Evolutionary conservation across 2,797 vertebrate species (phyloP).

Genomic region (Chloroceryle amazona): DNA sequence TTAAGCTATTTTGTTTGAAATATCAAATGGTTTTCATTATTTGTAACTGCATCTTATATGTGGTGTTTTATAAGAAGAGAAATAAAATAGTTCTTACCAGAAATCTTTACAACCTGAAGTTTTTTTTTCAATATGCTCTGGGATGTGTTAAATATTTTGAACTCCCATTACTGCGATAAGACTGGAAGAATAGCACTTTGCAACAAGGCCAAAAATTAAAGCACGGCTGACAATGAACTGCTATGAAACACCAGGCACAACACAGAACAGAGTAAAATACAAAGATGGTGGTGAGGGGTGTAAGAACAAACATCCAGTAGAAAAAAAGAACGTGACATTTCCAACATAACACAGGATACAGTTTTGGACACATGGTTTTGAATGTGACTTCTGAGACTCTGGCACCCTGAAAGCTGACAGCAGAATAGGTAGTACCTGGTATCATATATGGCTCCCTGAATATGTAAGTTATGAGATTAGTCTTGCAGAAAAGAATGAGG

Average conservation of each 20-base stretch:
- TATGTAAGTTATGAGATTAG: neutral
- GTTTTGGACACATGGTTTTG: neutral
- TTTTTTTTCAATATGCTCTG: neutral
- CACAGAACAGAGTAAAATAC: neutral
- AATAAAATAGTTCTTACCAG: constrained; percentile 5
- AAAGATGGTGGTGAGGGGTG: neutral
- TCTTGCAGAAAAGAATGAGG: neutral
- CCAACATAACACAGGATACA: neutral
- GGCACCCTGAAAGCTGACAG: neutral
- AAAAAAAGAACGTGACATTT: neutral
- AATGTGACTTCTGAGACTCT: neutral
- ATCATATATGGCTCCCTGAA: neutral
- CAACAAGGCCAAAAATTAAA: neutral
- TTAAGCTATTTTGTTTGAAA: constrained; percentile 21
- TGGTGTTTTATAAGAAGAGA: neutral
- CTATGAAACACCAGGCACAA: rapidly evolving
- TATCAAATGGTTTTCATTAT: constrained; percentile 30
- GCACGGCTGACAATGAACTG: neutral
- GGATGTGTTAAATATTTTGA: neutral
- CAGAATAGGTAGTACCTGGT: neutral
- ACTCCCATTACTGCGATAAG: neutral
- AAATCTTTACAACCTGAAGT: constrained; percentile 10
- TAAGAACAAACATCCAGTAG: neutral
- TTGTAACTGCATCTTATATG: constrained; percentile 5
- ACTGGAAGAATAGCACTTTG: neutral